Base-by-base conservation (phyloP, 2,888 invertebrate genomes). In the Teinopalpus imperialis region DNA sequence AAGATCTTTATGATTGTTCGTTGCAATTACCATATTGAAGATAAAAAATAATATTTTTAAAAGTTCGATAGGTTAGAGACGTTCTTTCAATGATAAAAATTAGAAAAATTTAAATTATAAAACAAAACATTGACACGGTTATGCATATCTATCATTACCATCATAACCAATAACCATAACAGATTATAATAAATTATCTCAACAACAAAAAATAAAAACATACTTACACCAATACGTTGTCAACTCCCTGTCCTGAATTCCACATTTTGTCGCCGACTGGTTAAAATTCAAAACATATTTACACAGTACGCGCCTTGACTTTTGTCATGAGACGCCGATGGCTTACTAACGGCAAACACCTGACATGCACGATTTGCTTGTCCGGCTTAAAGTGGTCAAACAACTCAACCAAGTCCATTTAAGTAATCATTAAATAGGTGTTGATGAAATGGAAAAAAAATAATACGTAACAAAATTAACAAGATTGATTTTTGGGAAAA, bases 201-300 rank as follows among this genome's bases (percentile, higher is more conserved):
- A n/a, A 40, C 9, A 41, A 18, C 21, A 29, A 21, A 42, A 37
- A 21, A 16, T 12, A 23, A 8, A n/a, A n/a, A n/a, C n/a, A n/a
- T n/a, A 51, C 57, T 56, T 35, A 58, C 57, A 43, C 37, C 29
- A 48, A 10, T 36, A 58, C 16, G 6, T 21, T 23, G 21, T 50
- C 49, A 8, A 51, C 29, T 13, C 45, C 49, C 16, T 43, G 46
- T 5, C 41, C 12, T 7, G 53, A 36, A 14, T 52, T 48, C 54
- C 53, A 54, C 57, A 53, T 54, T 23, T 42, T 36, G 32, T n/a
- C 29, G 10, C 26, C 4, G 26, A 12, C 9, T 7, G n/a, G 8
- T 18, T 26, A 43, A 30, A 35, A 41, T 40, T 49, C 36, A 29
- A 31, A 31, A 49, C 29, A 35, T 27, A 30, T 18, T 24, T 24